phyloP scores from a whole-genome alignment of 2,797 vertebrate genomes.

The Mus minutoides region DNA sequence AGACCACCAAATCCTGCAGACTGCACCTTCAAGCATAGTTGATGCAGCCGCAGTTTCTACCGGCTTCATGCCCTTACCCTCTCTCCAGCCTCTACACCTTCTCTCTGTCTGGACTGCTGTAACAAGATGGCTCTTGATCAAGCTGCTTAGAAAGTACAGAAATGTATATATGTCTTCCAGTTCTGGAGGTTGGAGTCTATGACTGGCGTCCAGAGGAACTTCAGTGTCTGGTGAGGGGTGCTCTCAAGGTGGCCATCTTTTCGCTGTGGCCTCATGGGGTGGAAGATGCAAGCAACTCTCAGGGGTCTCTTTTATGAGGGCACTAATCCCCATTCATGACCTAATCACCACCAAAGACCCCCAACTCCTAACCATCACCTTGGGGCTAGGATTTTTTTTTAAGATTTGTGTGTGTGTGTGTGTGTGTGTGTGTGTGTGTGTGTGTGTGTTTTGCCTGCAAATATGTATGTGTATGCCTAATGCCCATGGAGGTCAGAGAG shows the following conservation, averaged over 20 bases:
- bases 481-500: not conserved
- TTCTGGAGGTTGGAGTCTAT: not conserved
- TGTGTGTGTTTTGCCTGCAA: not conserved
- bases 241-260: not conserved
- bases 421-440: not conserved
- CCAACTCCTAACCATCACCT: not conserved
- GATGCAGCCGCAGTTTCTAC: not conserved
- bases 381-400: not conserved
- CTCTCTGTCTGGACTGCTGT: not conserved
- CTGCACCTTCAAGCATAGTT: not conserved
- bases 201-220: not conserved
- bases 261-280: not conserved
- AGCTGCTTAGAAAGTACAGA: slow-evolving; percentile 15
- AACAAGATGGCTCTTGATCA: not conserved
- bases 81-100: not conserved
- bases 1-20: not conserved
- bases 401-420: not conserved
- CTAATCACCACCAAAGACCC: slow-evolving; percentile 16
- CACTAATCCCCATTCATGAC: slow-evolving; percentile 40
- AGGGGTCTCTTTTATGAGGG: slow-evolving; percentile 1
- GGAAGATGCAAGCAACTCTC: not conserved
- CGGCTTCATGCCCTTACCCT: not conserved
- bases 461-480: not conserved
- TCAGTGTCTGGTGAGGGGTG: not conserved
- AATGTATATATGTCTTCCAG: not conserved